Base-by-base conservation (phyloP, 2,888 invertebrate genomes). In the Napeogenes sylphis region DNA sequence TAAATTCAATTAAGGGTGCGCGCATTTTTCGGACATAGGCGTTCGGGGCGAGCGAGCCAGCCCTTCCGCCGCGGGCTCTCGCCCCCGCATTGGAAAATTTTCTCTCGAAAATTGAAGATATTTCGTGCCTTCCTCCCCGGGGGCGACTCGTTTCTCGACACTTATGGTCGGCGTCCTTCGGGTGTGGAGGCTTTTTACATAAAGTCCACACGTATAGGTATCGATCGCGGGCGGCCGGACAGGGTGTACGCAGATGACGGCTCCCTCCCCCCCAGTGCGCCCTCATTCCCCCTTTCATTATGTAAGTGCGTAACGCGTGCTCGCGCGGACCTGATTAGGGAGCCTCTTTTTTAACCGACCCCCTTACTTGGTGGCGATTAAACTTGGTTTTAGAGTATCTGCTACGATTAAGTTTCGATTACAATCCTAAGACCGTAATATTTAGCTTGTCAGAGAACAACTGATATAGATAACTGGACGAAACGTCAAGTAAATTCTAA, bases 271-370 rank as follows among this genome's bases (percentile, higher is more conserved):
- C 78, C 21, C 75, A 80, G 73, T 77, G 74, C 80, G 80, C 80
- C 84, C 83, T 79, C 74, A 72, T 78, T 80, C 85, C 90, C 90
- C 90, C 90, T 89, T 89, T 90, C 90, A 90, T 90, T 90, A 90
- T 90, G 88, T 90, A 90, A 90, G 90, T 89, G 90, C 90, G 90
- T 88, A 89, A 90, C 89, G 90, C 89, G 89, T 88, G 90, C 85
- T 88, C 83, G 87, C 84, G 84, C 85, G 87, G 87, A 87, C 89
- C 89, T 90, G 90, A 90, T 90, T 89, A 90, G 83, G 84, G 82
- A 83, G 83, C 84, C 88, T 87, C 87, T 88, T 89, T 90, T 90
- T 90, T 88, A 89, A 90, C 88, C 88, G 90, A 88, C 89, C 89
- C 85, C 86, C 87, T 85, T 69, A 83, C 84, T 85, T 82, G 82